phyloP scores from a whole-genome alignment of 2,797 vertebrate species.

The Spheniscus humboldti region DNA sequence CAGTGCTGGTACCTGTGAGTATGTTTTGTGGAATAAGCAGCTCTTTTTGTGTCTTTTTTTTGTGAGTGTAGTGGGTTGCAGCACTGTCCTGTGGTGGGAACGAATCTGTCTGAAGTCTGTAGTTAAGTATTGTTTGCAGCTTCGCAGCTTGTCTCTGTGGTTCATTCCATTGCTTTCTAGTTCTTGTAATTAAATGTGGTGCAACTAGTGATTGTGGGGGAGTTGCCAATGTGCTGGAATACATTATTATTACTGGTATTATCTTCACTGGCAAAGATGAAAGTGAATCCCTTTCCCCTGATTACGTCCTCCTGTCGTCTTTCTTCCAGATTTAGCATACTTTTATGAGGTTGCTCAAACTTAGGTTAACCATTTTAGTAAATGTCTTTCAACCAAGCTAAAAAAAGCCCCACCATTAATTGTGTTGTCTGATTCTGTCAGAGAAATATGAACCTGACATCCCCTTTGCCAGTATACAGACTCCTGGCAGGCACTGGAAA shows the following conservation, averaged over 20 bases:
- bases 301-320: background rate
- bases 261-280: background rate
- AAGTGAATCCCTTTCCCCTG: background rate
- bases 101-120: background rate
- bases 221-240: background rate
- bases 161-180: background rate
- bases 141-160: background rate
- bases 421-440: background rate
- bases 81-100: background rate
- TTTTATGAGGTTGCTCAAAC: background rate
- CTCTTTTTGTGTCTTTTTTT: background rate
- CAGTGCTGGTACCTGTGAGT: background rate
- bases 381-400: background rate
- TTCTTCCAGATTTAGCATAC: background rate
- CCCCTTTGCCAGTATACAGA: background rate
- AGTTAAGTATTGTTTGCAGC: background rate
- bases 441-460: background rate
- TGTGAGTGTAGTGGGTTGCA: background rate
- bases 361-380: background rate
- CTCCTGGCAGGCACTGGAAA: background rate
- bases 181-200: background rate
- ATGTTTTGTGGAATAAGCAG: background rate
- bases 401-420: background rate
- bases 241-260: background rate
- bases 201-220: background rate